phyloP scores from a whole-genome alignment of 2,113 vertebrate species.

The Scomber colias region DNA sequence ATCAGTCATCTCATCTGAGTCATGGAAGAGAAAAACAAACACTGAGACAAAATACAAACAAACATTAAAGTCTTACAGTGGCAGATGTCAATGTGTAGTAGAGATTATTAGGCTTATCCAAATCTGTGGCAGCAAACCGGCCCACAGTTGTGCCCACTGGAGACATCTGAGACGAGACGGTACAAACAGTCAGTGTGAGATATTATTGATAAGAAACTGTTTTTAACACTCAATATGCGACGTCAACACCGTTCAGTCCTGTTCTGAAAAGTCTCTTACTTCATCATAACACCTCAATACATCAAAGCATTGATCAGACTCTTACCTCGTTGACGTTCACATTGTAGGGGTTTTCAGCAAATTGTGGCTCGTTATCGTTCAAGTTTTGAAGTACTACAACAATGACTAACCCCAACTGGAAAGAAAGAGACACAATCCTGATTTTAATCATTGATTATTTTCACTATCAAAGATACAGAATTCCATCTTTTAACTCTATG shows the following conservation, averaged over 20 bases:
- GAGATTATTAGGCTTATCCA: background rate
- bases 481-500: background rate
- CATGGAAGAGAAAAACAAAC: no score
- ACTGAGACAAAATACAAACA: background rate
- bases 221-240: background rate
- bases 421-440: conserved; percentile 19
- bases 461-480: background rate
- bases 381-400: accelerated
- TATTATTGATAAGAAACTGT: background rate
- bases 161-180: conserved; percentile 49
- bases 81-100: conserved; percentile 62
- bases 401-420: accelerated
- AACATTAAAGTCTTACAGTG: conserved; percentile 36
- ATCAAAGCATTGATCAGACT: background rate
- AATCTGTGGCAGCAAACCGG: conserved; percentile 31
- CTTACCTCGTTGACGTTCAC: conserved; percentile 77
- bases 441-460: background rate
- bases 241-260: no score
- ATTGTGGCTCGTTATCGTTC: conserved; percentile 81
- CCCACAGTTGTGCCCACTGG: conserved; percentile 16
- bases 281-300: no score
- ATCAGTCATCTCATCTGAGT: background rate
- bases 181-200: background rate
- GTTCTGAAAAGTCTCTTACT: no score
- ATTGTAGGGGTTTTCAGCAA: background rate